Percentiles rank a stretch among this genome's conserved stretches.
These are phyloP conservation scores for Dendrolimus punctatus DNA, from an alignment of 1,140 invertebrate species.

Conservation along the genomic window DNA sequence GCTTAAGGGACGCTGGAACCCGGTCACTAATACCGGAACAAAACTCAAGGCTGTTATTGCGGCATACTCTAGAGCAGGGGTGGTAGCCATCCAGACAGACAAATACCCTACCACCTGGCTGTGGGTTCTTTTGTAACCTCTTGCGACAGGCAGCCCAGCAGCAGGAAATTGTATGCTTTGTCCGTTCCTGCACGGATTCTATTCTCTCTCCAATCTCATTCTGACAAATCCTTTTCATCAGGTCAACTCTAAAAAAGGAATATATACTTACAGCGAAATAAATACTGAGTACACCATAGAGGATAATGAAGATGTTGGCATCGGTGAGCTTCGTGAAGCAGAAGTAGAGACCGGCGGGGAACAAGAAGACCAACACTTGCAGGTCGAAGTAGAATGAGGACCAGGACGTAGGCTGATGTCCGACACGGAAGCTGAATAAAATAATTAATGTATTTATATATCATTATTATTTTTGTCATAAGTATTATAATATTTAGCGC, in stretches of 20 bases:
- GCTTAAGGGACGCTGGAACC: too few relatives aligned
- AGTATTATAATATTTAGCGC: background rate
- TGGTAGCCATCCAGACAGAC: too few relatives aligned
- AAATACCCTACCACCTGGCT: too few relatives aligned
- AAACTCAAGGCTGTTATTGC: too few relatives aligned
- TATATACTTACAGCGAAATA: slow-evolving; percentile 93
- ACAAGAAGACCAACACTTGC: slow-evolving; percentile 94
- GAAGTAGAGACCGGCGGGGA: slow-evolving; percentile 96
- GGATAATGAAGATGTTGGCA: slow-evolving; percentile 97
- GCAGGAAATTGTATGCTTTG: too few relatives aligned
- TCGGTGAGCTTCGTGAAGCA: slow-evolving; percentile 96
- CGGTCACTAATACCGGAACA: too few relatives aligned
- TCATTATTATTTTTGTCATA: background rate
- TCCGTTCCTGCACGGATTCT: too few relatives aligned
- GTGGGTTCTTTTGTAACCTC: too few relatives aligned
- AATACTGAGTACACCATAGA: slow-evolving; percentile 97
- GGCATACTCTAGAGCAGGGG: too few relatives aligned
- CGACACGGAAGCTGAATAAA: slow-evolving; percentile 87
- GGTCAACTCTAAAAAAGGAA: background rate
- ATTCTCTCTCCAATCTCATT: too few relatives aligned
- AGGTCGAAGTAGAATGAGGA: slow-evolving; percentile 99
- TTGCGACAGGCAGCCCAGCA: too few relatives aligned
- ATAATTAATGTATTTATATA: slow-evolving; percentile 1
- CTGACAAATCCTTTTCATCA: too few relatives aligned
- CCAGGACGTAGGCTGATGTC: slow-evolving; percentile 99